Evolutionary conservation across 2,888 invertebrate species (phyloP), one percentile per base, ranked within the genome.

Genomic region (Prenolepis imparis): DNA sequence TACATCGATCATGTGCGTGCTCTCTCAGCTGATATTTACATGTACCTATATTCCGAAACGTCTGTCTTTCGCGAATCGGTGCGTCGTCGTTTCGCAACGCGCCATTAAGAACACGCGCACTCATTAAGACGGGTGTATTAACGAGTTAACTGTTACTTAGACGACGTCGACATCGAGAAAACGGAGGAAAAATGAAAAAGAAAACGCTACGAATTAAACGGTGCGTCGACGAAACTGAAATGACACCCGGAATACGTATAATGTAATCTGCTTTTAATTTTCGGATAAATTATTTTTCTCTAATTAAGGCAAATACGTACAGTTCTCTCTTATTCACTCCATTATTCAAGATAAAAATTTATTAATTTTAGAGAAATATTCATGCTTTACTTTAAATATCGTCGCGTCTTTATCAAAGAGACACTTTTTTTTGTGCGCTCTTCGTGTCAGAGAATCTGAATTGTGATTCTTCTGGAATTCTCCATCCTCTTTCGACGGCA

Each of bases 11-110:
- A 28, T 28, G 48, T 24, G 6, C 63, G 73, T 48, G 75, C 57
- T 74, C 61, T 55, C 41, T 70, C 48, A 44, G 41, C 68, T 41
- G 85, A 21, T 85, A 83, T 85, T 82, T 83, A 81, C 82, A 85
- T 81, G 78, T 83, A 28, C n/a, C n/a, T 28, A 28, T 28, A 83
- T 85, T 82, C 82, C 85, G 72, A 88, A 89, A 88, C 82, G 84
- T 73, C 61, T 24, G n/a, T 70, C 85, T 61, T 44, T 73, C 70
- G 59, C 39, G 44, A 72, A 67, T 74, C 39, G 41, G 28, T 12
- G 52, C 57, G 48, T 70, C 48, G 32, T 70, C 24, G 28, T 88
- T 87, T 85, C 75, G 84, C 41, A 87, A 86, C 63, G 21, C 68
- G 28, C 67, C 84, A 82, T 84, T 86, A 86, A 70, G 44, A 77